A percentile compares a stretch with the other conserved stretches of the same genome.
These are phyloP conservation scores for Ectropis grisescens DNA, from an alignment of 1,140 invertebrate species.

Conservation along the genomic window DNA sequence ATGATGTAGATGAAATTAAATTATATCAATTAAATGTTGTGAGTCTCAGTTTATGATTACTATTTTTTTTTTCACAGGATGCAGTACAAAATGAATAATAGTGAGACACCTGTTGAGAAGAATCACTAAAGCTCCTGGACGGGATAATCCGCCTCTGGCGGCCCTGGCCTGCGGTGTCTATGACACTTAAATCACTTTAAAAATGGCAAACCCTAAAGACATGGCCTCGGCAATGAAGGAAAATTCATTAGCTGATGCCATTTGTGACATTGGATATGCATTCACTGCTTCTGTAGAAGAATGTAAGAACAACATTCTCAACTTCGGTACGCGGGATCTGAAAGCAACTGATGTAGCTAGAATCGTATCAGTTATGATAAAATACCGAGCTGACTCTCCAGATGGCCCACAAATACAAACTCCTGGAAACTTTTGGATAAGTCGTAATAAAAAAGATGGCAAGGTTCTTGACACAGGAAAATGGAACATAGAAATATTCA, in stretches of 20 bases:
- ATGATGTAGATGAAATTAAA: no score
- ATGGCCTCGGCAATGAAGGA: conserved; percentile 76
- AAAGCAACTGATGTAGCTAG: conserved; percentile 85
- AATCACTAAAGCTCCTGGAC: no score
- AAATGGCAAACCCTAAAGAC: conserved; percentile 66
- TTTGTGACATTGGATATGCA: conserved; percentile 90
- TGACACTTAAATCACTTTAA: no score
- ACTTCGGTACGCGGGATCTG: conserved; percentile 81
- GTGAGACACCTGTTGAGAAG: no score
- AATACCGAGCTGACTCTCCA: conserved; percentile 79
- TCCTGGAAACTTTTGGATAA: conserved; percentile 72
- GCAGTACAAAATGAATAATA: no score
- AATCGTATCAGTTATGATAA: conserved; percentile 89
- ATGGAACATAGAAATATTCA: conserved; percentile 95
- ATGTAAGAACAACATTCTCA: conserved; percentile 86
- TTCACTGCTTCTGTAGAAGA: conserved; percentile 91
- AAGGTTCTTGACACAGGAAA: conserved; percentile 32
- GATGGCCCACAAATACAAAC: conserved; percentile 78
- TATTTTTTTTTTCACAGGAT: no score
- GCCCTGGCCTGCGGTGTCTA: no score
- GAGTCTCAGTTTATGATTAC: no score
- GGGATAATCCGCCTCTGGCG: no score
- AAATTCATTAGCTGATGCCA: conserved; percentile 83
- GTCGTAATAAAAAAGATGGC: conserved; percentile 66
- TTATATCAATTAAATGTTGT: no score